These are phyloP conservation scores for Drosophila gunungcola DNA, from an alignment of 1,140 invertebrate species.

Conservation along the genomic window DNA sequence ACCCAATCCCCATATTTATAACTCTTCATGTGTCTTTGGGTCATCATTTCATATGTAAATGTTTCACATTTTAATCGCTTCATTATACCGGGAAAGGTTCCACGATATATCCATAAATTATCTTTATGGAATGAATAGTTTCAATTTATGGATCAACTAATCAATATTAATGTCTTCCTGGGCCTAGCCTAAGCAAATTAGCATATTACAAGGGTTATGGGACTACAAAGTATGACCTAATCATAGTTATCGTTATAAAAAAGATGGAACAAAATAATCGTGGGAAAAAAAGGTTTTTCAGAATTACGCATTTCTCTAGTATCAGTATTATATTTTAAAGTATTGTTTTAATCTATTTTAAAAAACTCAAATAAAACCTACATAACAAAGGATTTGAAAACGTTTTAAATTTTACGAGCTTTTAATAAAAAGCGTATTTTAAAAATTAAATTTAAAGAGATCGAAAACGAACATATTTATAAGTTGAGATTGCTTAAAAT, in stretches of 20 bases:
- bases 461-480: no score
- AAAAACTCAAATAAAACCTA: not conserved
- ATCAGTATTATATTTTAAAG: no score
- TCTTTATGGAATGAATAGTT: constrained; percentile 37
- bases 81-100: constrained; percentile 42
- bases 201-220: constrained; percentile 29
- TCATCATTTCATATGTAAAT: constrained; percentile 58
- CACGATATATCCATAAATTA: constrained; percentile 24
- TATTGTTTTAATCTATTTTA: no score
- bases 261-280: not conserved
- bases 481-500: no score
- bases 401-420: no score
- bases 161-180: constrained; percentile 61
- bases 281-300: constrained; percentile 7
- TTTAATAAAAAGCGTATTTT: no score
- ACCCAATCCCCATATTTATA: not conserved
- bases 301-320: no score
- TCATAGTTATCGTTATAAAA: not conserved
- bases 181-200: constrained; percentile 14
- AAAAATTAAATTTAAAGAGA: no score
- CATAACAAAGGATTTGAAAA: no score
- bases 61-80: constrained; percentile 58
- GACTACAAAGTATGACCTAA: constrained; percentile 30
- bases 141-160: constrained; percentile 52
- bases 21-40: constrained; percentile 4